Conservation (phyloP, 1,140 invertebrate genomes). For the Ceratosolen solmsi region DNA sequence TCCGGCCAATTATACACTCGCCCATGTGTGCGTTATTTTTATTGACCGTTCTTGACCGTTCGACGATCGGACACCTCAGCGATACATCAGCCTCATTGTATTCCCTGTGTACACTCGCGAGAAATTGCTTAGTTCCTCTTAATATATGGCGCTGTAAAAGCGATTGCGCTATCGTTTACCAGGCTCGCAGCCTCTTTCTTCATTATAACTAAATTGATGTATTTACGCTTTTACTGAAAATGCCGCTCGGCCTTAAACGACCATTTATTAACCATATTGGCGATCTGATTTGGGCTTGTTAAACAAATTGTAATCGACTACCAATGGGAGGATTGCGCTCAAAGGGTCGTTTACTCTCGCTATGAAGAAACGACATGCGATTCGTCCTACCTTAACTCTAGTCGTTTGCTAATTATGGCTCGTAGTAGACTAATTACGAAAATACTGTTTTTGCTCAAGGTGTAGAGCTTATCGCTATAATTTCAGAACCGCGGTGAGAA, state of each 20-base stretch:
- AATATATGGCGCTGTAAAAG: neutral
- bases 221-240: slow-evolving; percentile 12
- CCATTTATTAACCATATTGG: neutral
- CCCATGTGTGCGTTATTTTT: neutral
- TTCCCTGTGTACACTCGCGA: neutral
- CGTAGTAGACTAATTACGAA: neutral
- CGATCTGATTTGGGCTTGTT: neutral
- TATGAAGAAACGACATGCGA: neutral
- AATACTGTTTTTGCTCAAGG: neutral
- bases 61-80: neutral
- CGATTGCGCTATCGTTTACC: neutral
- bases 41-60: neutral
- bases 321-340: neutral
- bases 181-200: neutral
- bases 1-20: slow-evolving; percentile 27
- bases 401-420: neutral
- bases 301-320: neutral
- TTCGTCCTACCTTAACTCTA: neutral
- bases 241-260: no score
- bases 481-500: neutral
- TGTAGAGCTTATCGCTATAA: neutral
- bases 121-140: slow-evolving; percentile 5
- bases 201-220: neutral
- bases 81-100: neutral
- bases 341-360: neutral